Conservation (phyloP, 2,113 vertebrate genomes). For the Chamaetylas fuelleborni region DNA sequence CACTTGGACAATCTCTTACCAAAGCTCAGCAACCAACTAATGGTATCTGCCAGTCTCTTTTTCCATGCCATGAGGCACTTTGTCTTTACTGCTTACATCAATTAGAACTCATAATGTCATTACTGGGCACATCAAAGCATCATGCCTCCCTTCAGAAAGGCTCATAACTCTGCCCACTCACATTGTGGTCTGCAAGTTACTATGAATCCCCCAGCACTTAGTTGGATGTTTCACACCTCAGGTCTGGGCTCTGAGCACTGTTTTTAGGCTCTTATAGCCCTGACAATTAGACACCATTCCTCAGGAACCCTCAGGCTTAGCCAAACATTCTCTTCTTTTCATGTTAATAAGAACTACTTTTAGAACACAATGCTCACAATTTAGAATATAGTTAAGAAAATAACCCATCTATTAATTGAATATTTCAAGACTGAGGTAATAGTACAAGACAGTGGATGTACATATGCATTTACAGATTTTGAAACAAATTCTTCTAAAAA, state of each 20-base stretch:
- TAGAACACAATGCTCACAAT: background rate
- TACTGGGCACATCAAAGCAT: slow-evolving; percentile 46
- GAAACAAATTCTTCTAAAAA: background rate
- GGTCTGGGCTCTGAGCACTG: background rate
- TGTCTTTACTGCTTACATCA: slow-evolving; percentile 48
- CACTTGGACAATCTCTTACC: slow-evolving; percentile 48
- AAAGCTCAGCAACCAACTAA: background rate
- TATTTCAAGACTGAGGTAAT: background rate
- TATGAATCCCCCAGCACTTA: slow-evolving; percentile 2
- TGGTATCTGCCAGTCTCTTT: slow-evolving; percentile 22
- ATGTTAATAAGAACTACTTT: background rate
- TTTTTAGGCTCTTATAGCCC: background rate
- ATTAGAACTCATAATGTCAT: slow-evolving; percentile 32
- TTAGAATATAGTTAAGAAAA: background rate
- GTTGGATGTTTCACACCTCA: slow-evolving; percentile 12
- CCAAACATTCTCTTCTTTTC: background rate
- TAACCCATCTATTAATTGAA: background rate
- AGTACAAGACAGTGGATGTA: background rate
- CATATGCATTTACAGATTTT: background rate
- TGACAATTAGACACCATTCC: background rate
- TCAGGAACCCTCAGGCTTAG: background rate
- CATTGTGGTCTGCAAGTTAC: slow-evolving; percentile 23
- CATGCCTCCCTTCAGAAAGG: slow-evolving; percentile 1
- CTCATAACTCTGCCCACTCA: slow-evolving; percentile 29
- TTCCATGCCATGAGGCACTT: slow-evolving; percentile 46